Evolutionary conservation across 2,797 vertebrate genomes (phyloP), one percentile per base, ranked within the genome.

Genomic region (Xenops minutus): DNA sequence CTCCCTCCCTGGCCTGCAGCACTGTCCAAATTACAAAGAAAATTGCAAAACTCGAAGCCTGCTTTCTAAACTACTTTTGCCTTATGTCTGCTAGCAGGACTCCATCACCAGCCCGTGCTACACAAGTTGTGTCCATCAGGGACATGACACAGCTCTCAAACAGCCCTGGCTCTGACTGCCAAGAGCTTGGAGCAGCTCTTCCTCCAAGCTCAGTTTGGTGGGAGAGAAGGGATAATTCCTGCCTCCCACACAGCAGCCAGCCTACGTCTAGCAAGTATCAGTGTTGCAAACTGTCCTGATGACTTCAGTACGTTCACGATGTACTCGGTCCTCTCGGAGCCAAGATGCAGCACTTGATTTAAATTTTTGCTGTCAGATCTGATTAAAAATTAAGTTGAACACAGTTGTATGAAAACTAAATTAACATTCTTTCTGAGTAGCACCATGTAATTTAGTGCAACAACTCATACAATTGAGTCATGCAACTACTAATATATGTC

Each of bases 381-480:
- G 95, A 98, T 98, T 98, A 98, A 98, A 98, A 97, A 98, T 98
- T 97, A 95, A 97, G 95, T 91, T 89, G 97, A 98, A 94, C 93
- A 94, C 91, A 80, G 97, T 97, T 97, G 94, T 97, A 94, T 84
- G 94, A 92, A 97, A 98, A 97, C 95, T 37, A 95, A 97, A 98
- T 98, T 97, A 98, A 94, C 96, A 95, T 97, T 97, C 97, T 95
- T 96, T 94, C 96, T 92, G 93, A 97, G 96, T 92, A 97, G 95
- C 92, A 97, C 94, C 96, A 48, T 92, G 94, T 97, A 96, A 98
- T 97, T 97, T 98, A 97, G 97, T 97, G 96, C 96, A 98, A 97
- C 96, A 96, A 98, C 98, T 98, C 97, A 97, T 97, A 97, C 79
- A 84, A 77, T 44, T 86, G 95, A 94, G 80, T 96, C 94, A 89